A percentile compares a stretch with the other conserved stretches of the same genome.
These are phyloP conservation scores for Adelosebastes latens DNA, from an alignment of 2,797 vertebrate genomes.

Conservation along the genomic window DNA sequence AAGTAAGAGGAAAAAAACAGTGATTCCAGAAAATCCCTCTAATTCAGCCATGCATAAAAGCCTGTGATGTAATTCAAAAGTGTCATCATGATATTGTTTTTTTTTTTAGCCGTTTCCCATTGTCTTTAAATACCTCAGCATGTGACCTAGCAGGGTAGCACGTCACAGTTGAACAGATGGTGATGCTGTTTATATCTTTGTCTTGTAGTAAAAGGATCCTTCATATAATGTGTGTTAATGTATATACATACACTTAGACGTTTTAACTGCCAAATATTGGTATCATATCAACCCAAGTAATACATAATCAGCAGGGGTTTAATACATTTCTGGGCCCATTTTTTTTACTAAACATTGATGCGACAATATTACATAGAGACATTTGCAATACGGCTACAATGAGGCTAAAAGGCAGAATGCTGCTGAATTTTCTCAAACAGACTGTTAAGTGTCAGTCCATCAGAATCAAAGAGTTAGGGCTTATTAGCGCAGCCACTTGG, in stretches of 20 bases:
- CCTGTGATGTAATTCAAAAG: neutral
- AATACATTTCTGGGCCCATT: neutral
- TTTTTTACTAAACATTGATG: neutral
- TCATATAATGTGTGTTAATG: neutral
- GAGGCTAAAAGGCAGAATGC: neutral
- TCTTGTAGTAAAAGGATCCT: neutral
- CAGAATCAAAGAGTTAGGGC: accelerated
- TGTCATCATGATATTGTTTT: neutral
- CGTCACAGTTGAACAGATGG: neutral
- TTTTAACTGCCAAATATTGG: neutral
- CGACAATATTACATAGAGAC: neutral
- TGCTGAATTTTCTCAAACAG: neutral
- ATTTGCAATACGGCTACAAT: neutral
- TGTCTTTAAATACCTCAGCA: neutral
- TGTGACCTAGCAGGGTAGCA: neutral
- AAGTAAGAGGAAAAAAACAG: neutral
- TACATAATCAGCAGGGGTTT: neutral
- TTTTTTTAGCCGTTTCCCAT: neutral
- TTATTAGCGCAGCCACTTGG: neutral
- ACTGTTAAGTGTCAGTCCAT: neutral
- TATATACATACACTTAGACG: too few relatives aligned
- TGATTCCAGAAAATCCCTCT: neutral
- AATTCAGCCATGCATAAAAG: neutral
- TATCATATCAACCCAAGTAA: neutral
- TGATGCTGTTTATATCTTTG: neutral